These are phyloP conservation scores for Anguilla pacifica DNA, from an alignment of 2,797 vertebrate species.

Conservation along the genomic window DNA sequence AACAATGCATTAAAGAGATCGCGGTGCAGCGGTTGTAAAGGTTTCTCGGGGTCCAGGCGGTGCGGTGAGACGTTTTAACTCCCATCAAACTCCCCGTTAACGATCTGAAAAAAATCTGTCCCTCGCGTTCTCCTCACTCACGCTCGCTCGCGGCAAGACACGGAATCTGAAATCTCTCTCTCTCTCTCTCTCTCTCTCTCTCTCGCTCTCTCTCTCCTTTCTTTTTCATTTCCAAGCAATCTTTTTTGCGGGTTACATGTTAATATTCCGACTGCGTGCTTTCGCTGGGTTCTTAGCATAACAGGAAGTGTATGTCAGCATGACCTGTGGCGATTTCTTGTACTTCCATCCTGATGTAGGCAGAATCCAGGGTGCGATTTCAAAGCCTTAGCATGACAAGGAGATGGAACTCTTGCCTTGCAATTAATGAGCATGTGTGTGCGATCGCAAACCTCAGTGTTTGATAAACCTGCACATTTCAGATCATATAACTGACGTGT, in stretches of 20 bases:
- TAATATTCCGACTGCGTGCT: slow-evolving; percentile 19
- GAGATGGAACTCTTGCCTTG: too few species aligned
- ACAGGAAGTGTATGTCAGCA: neutral
- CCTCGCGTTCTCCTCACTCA: slow-evolving; percentile 42
- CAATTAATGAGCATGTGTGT: neutral
- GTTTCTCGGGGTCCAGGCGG: slow-evolving; percentile 9
- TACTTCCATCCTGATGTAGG: neutral
- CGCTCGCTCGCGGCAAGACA: slow-evolving; percentile 34
- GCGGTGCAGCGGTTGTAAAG: neutral
- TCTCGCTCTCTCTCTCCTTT: neutral
- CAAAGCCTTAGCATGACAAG: too few species aligned
- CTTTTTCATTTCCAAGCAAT: slow-evolving; percentile 26
- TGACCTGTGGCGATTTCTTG: neutral
- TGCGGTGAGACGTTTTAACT: slow-evolving; percentile 36
- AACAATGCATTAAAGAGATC: neutral
- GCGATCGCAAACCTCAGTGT: neutral
- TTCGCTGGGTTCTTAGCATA: slow-evolving; percentile 13
- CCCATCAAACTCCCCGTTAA: slow-evolving; percentile 31
- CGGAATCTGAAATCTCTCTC: neutral
- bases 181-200: too few species aligned
- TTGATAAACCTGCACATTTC: neutral
- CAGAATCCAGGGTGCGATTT: too few species aligned
- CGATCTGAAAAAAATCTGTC: slow-evolving; percentile 39
- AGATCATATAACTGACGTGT: neutral
- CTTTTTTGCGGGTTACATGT: slow-evolving; percentile 10